Conservation (phyloP, 2,113 vertebrate genomes). For the Indicator maculatus region DNA sequence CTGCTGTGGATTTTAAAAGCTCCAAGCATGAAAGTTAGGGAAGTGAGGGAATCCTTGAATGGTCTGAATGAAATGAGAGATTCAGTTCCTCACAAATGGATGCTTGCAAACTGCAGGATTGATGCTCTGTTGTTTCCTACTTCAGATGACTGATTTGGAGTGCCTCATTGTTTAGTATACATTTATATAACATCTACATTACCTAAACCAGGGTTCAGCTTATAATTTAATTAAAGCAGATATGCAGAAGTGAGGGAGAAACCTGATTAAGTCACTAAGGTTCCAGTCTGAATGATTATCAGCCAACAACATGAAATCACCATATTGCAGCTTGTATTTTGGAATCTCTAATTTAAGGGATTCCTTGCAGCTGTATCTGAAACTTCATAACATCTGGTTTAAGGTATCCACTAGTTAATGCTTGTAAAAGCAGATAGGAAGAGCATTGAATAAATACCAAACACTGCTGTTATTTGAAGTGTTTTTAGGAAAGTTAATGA, state of each 20-base stretch:
- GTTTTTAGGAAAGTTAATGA: background rate
- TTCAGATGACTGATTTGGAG: background rate
- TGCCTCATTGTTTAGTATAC: background rate
- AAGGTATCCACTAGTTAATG: background rate
- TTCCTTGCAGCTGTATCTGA: conserved; percentile 1
- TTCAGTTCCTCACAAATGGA: background rate
- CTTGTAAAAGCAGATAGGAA: background rate
- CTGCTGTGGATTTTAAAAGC: background rate
- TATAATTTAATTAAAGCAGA: conserved; percentile 25
- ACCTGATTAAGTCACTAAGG: conserved; percentile 16
- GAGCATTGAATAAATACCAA: background rate
- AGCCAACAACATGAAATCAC: background rate
- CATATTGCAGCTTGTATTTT: background rate
- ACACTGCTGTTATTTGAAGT: background rate
- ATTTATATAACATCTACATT: background rate
- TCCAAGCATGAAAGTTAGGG: background rate
- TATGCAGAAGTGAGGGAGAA: background rate
- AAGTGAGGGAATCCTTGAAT: background rate
- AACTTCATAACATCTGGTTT: background rate
- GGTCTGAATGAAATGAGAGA: background rate
- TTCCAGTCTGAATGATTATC: background rate
- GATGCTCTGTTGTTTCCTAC: background rate
- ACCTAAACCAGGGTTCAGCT: background rate
- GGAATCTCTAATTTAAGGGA: conserved; percentile 8
- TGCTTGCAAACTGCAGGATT: background rate